Evolutionary conservation across 2,888 invertebrate genomes (phyloP).

Genomic region (Drosophila ezoana): DNA sequence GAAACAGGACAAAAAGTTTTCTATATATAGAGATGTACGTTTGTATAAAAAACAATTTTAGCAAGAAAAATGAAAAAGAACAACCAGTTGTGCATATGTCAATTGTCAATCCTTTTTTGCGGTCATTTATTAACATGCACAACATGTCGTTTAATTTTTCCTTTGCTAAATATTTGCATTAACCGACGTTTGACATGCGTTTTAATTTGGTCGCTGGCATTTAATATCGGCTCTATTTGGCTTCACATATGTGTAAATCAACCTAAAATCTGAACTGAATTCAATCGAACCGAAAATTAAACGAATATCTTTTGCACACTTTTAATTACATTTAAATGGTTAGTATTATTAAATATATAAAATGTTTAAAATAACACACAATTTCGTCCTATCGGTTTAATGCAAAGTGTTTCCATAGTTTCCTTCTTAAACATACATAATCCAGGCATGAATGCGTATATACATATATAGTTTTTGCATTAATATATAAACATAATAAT

Average conservation of each 20-base stretch:
- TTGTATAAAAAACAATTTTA: not conserved
- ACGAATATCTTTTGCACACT: not conserved
- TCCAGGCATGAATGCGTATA: too few relatives aligned
- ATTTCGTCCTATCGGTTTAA: too few relatives aligned
- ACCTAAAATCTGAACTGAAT: not conserved
- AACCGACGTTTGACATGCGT: constrained; percentile 25
- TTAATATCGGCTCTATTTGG: not conserved
- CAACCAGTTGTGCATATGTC: constrained; percentile 5
- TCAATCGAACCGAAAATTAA: not conserved
- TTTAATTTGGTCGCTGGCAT: not conserved
- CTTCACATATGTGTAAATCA: not conserved
- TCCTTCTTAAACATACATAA: too few relatives aligned
- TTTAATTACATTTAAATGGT: not conserved
- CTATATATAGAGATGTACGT: too few relatives aligned
- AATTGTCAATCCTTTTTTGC: constrained; percentile 29
- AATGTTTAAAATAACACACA: too few relatives aligned
- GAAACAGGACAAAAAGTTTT: too few relatives aligned
- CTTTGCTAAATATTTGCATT: constrained; percentile 26
- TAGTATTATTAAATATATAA: too few relatives aligned
- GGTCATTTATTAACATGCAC: constrained; percentile 24
- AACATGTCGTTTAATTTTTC: constrained; percentile 14
- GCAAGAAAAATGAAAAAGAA: not conserved
- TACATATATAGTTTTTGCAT: too few relatives aligned
- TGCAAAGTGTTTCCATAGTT: too few relatives aligned
- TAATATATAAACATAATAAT: too few relatives aligned